Conservation (phyloP, 2,113 vertebrate genomes). For the Apistogramma diplotaenia region DNA sequence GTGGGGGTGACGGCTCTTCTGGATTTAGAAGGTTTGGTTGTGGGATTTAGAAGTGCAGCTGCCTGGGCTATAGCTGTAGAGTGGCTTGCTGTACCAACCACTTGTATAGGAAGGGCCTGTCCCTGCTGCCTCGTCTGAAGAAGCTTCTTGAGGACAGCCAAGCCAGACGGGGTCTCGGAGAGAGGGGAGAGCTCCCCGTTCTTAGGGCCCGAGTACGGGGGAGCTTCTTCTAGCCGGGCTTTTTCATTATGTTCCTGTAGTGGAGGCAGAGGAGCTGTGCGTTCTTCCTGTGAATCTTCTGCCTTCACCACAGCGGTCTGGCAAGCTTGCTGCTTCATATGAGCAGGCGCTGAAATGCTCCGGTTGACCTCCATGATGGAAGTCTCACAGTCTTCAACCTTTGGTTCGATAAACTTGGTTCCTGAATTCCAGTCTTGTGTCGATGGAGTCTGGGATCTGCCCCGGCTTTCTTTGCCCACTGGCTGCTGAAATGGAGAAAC, state of each 20-base stretch:
- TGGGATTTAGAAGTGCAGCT: constrained; percentile 51
- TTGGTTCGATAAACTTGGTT: constrained; percentile 47
- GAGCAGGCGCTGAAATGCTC: constrained; percentile 9
- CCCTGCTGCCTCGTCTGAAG: constrained; percentile 88
- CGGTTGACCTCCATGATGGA: constrained; percentile 65
- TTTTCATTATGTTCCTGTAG: constrained; percentile 5
- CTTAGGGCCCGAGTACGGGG: constrained; percentile 55
- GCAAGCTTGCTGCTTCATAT: constrained; percentile 50
- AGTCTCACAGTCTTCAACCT: constrained; percentile 68
- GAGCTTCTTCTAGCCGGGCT: background rate
- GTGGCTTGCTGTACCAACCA: constrained; percentile 57
- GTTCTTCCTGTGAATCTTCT: constrained; percentile 37
- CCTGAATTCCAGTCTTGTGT: background rate
- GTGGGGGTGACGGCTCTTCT: constrained; percentile 75
- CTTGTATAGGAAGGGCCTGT: constrained; percentile 65
- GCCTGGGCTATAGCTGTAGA: constrained; percentile 63
- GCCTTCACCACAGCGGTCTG: constrained; percentile 57
- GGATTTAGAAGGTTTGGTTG: constrained; percentile 72
- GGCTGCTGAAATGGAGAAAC: constrained; percentile 75
- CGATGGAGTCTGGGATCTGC: background rate
- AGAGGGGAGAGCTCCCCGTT: constrained; percentile 72
- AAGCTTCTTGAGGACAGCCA: constrained; percentile 91
- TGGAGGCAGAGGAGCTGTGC: background rate
- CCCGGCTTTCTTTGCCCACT: constrained; percentile 35
- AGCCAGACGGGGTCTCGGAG: constrained; percentile 83